phyloP scores from a whole-genome alignment of 1,140 invertebrate genomes.

The Chironomus striatipennis region DNA sequence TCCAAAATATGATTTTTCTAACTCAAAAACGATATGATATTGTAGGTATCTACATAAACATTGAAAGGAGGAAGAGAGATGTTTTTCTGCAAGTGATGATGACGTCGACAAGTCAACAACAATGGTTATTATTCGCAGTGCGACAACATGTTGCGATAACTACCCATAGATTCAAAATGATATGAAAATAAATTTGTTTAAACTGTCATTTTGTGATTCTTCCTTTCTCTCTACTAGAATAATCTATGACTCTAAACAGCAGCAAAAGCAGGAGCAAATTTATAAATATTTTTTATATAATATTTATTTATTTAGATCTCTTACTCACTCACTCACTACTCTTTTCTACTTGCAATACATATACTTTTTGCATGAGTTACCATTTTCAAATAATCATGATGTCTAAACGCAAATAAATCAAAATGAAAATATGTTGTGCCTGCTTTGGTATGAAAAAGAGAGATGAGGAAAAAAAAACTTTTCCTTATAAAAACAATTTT shows the following conservation, averaged over 20 bases:
- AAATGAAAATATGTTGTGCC: slow-evolving; percentile 13
- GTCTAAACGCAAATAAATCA: slow-evolving; percentile 13
- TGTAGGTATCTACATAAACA: no score
- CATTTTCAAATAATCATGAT: slow-evolving; percentile 5
- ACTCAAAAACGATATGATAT: no score
- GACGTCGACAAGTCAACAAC: slow-evolving; percentile 4
- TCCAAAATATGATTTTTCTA: no score
- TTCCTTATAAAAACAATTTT: slow-evolving; percentile 14
- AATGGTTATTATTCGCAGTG: slow-evolving; percentile 1
- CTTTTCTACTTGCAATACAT: no score
- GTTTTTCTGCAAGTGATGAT: slow-evolving; percentile 9
- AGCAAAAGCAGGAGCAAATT: background rate
- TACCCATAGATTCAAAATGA: slow-evolving; percentile 23
- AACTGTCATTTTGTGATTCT: background rate
- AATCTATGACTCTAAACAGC: background rate
- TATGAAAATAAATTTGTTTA: slow-evolving; percentile 23
- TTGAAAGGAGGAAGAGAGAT: no score
- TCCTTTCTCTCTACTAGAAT: background rate
- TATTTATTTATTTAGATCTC: no score
- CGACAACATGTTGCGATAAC: slow-evolving; percentile 23
- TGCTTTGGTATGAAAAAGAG: background rate
- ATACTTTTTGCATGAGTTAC: no score
- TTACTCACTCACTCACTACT: no score
- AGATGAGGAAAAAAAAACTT: background rate
- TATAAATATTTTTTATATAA: no score